Percentiles rank a stretch among this genome's conserved stretches.
These are phyloP conservation scores for Oophaga sylvatica DNA, from an alignment of 2,797 vertebrate genomes.

Conservation along the genomic window DNA sequence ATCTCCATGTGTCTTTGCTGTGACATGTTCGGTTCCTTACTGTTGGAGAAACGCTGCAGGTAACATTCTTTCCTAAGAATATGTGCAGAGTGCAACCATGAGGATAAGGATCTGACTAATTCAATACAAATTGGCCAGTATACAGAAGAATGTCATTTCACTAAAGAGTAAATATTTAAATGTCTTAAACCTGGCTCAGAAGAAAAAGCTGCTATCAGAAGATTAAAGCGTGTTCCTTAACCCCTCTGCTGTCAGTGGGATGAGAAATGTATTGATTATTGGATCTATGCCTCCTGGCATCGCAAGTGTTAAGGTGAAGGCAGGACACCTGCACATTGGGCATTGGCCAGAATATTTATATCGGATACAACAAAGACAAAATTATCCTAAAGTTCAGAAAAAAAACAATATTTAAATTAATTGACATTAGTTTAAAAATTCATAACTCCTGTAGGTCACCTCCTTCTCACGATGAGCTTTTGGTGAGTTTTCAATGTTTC, in stretches of 20 bases:
- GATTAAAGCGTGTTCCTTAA: slow-evolving; percentile 45
- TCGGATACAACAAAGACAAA: background rate
- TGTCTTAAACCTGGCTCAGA: slow-evolving; percentile 56
- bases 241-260: slow-evolving; percentile 9
- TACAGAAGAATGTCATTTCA: slow-evolving; percentile 68
- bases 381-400: background rate
- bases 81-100: slow-evolving; percentile 34
- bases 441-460: too few species aligned
- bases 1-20: slow-evolving; percentile 35
- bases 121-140: slow-evolving; percentile 71
- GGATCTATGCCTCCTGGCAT: slow-evolving; percentile 26
- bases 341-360: background rate
- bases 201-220: slow-evolving; percentile 20
- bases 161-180: slow-evolving; percentile 68
- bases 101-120: slow-evolving; percentile 66
- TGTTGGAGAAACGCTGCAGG: slow-evolving; percentile 54
- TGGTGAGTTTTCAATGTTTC: too few species aligned
- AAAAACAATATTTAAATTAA: background rate
- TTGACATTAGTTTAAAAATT: background rate
- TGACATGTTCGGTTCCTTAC: slow-evolving; percentile 58
- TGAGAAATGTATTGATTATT: slow-evolving; percentile 16
- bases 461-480: too few species aligned
- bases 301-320: background rate
- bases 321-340: background rate
- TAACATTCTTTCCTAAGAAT: slow-evolving; percentile 52